phyloP scores from a whole-genome alignment of 2,797 vertebrate species.

The Myotis pilosus region DNA sequence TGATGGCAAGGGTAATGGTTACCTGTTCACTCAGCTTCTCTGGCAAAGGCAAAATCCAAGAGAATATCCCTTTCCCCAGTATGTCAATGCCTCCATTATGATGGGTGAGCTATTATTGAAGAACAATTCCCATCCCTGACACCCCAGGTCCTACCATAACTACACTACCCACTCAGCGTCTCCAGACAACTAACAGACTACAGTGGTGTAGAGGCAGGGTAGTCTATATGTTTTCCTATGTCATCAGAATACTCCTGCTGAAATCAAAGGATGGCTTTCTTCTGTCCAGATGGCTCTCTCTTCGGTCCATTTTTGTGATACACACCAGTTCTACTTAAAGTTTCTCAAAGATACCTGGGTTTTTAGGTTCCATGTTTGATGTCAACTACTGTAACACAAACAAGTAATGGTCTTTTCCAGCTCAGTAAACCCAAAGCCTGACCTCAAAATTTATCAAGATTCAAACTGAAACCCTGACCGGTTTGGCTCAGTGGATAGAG shows the following conservation, averaged over 20 bases:
- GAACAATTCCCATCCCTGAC: conserved; percentile 33
- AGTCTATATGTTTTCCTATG: conserved; percentile 39
- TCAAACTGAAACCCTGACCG: neutral
- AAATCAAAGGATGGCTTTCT: conserved; percentile 20
- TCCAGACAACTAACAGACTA: neutral
- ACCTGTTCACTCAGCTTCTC: conserved; percentile 27
- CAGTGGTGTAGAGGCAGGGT: neutral
- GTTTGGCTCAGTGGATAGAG: too few relatives aligned
- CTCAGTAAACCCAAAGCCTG: conserved; percentile 23
- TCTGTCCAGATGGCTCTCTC: conserved; percentile 37
- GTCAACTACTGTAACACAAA: neutral
- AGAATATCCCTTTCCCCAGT: conserved; percentile 1
- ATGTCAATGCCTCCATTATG: conserved; percentile 3
- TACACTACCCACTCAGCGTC: neutral
- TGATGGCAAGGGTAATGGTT: conserved; percentile 38
- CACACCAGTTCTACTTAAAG: conserved; percentile 2
- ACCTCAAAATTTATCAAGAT: conserved; percentile 38
- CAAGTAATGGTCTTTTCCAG: conserved; percentile 23
- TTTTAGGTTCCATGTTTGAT: neutral
- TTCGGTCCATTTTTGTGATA: conserved; percentile 44
- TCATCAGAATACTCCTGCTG: conserved; percentile 24
- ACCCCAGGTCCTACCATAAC: neutral
- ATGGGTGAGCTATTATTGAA: conserved; percentile 36
- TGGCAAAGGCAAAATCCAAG: conserved; percentile 22
- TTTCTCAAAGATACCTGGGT: conserved; percentile 11